These are phyloP conservation scores for Poeciliopsis gracilis DNA, from an alignment of 2,797 vertebrate species.

Conservation along the genomic window DNA sequence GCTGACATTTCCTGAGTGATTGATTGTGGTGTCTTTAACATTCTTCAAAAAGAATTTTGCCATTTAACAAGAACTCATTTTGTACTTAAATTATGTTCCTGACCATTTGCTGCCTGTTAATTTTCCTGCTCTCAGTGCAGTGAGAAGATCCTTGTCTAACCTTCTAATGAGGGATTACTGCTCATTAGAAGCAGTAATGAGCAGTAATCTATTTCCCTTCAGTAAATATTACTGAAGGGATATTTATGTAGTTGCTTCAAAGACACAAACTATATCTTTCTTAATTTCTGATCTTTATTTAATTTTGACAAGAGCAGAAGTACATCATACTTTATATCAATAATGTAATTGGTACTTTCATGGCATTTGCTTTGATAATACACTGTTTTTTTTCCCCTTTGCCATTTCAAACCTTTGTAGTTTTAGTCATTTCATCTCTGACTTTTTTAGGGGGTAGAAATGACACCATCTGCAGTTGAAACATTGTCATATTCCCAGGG, in stretches of 20 bases:
- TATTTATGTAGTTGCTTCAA: constrained; percentile 13
- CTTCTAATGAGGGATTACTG: not conserved
- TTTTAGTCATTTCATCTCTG: not conserved
- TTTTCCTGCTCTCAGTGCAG: constrained; percentile 31
- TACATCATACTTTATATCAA: not conserved
- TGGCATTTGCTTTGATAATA: not conserved
- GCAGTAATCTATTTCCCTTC: too few relatives aligned
- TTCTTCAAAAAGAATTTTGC: constrained; percentile 21
- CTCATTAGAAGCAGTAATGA: too few relatives aligned
- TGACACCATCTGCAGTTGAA: not conserved
- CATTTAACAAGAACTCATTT: constrained; percentile 23
- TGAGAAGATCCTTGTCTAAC: constrained; percentile 12
- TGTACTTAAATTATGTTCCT: constrained; percentile 12
- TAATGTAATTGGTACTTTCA: not conserved
- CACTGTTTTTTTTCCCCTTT: not conserved
- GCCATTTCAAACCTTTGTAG: not conserved
- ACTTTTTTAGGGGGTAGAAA: not conserved
- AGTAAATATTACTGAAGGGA: not conserved
- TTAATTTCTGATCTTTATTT: not conserved
- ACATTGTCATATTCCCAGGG: not conserved
- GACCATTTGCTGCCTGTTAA: constrained; percentile 27
- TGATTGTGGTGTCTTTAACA: constrained; percentile 36
- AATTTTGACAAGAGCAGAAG: not conserved
- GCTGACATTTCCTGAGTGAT: constrained; percentile 13
- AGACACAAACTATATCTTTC: not conserved